Evolutionary conservation across 2,888 invertebrate species (phyloP).

Genomic region (Pediacus dermestoides): DNA sequence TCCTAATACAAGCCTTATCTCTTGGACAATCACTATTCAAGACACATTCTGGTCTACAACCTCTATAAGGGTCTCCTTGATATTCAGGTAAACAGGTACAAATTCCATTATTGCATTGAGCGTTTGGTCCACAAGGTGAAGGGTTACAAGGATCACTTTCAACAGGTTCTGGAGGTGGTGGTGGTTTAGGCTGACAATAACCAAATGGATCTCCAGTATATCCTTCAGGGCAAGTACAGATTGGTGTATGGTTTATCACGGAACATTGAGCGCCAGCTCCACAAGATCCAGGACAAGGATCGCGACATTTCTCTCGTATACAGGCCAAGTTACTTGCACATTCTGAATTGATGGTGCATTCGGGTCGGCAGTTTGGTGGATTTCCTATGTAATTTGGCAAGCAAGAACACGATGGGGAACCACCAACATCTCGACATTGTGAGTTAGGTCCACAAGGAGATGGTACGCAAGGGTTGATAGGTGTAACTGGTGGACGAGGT

Average conservation of each 20-base stretch:
- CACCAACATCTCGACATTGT: slow-evolving; percentile 56
- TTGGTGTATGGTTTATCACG: slow-evolving; percentile 74
- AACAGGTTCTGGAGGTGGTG: slow-evolving; percentile 20
- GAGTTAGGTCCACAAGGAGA: slow-evolving; percentile 73
- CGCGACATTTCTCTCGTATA: slow-evolving; percentile 70
- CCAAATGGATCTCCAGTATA: slow-evolving; percentile 59
- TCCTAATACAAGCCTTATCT: slow-evolving; percentile 66
- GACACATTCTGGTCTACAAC: slow-evolving; percentile 70
- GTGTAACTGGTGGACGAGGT: slow-evolving; percentile 35
- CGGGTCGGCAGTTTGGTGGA: slow-evolving; percentile 64
- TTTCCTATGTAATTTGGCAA: slow-evolving; percentile 62
- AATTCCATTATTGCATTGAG: slow-evolving; percentile 61
- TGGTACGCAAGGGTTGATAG: slow-evolving; percentile 68
- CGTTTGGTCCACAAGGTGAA: slow-evolving; percentile 64
- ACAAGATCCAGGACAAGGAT: slow-evolving; percentile 77
- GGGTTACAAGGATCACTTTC: slow-evolving; percentile 57
- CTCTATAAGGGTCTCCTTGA: slow-evolving; percentile 67
- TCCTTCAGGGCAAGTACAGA: slow-evolving; percentile 62
- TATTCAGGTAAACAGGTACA: slow-evolving; percentile 69
- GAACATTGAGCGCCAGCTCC: slow-evolving; percentile 69
- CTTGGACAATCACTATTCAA: slow-evolving; percentile 68
- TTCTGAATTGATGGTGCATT: slow-evolving; percentile 70
- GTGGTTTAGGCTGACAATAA: slow-evolving; percentile 45
- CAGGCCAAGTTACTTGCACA: slow-evolving; percentile 72
- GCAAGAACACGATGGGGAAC: slow-evolving; percentile 64